Percentiles rank a stretch among this genome's conserved stretches.
Evolutionary conservation across 2,888 invertebrate genomes (phyloP).

Genomic region (Julus scandinavius): DNA sequence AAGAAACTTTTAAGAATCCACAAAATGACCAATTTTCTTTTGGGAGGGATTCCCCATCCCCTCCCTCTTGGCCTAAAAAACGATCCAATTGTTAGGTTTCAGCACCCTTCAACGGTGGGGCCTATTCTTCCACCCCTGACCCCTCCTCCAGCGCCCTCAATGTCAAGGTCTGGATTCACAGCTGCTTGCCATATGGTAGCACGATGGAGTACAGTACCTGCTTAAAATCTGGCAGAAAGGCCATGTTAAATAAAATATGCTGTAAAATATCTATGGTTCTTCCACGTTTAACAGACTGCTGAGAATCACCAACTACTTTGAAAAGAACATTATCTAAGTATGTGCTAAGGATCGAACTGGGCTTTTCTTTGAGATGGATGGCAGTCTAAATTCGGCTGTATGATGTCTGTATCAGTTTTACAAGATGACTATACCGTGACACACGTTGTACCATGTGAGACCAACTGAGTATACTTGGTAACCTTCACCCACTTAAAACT

Average conservation of each 20-base stretch:
- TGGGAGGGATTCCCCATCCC: not conserved
- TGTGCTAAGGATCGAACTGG: too few relatives aligned
- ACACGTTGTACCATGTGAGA: too few relatives aligned
- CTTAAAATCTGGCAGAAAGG: not conserved
- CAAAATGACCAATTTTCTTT: slow-evolving; percentile 4
- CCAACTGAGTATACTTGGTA: not conserved
- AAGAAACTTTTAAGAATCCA: slow-evolving; percentile 20
- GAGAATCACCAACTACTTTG: not conserved
- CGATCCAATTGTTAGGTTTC: not conserved
- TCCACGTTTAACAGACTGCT: not conserved
- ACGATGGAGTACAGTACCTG: not conserved
- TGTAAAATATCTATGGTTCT: not conserved
- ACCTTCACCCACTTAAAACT: slow-evolving; percentile 1
- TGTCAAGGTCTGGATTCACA: slow-evolving; percentile 29
- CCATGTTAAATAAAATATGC: not conserved
- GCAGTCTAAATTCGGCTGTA: too few relatives aligned
- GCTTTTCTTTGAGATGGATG: too few relatives aligned
- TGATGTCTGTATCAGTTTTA: too few relatives aligned
- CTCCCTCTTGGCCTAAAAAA: not conserved
- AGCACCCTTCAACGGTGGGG: slow-evolving; percentile 5
- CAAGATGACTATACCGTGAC: too few relatives aligned
- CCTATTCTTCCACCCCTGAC: slow-evolving; percentile 14
- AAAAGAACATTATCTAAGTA: too few relatives aligned
- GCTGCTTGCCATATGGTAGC: slow-evolving; percentile 17
- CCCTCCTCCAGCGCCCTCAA: slow-evolving; percentile 34